Conservation (phyloP, 92 coral and sea anemone species). For the Scolanthus callimorphus region DNA sequence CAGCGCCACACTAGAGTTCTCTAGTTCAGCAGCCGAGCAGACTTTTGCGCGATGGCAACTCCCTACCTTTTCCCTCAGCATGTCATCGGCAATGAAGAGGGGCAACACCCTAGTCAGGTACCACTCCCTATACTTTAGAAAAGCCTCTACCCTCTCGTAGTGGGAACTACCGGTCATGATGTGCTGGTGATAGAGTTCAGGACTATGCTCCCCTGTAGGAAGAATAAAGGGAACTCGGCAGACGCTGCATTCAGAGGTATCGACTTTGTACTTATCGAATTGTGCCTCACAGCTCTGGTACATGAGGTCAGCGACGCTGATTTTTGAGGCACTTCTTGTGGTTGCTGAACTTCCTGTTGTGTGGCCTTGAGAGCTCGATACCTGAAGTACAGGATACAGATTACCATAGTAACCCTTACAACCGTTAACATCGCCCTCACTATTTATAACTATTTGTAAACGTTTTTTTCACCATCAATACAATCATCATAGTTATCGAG, state of each 20-base stretch:
- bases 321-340: not conserved
- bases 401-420: too few species aligned
- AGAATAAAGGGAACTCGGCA: slow-evolving; percentile 41
- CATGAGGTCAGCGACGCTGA: not conserved
- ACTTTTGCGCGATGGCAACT: too few species aligned
- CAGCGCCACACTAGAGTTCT: too few species aligned
- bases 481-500: too few species aligned
- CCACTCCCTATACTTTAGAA: slow-evolving; percentile 30
- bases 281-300: slow-evolving; percentile 1
- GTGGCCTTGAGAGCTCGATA: not conserved
- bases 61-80: slow-evolving; percentile 16
- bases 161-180: slow-evolving; percentile 22
- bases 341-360: not conserved
- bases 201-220: not conserved
- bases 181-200: slow-evolving; percentile 32
- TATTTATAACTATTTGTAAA: too few species aligned
- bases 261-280: slow-evolving; percentile 62
- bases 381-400: too few species aligned
- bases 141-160: slow-evolving; percentile 45
- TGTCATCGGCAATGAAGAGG: slow-evolving; percentile 25
- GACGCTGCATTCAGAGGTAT: slow-evolving; percentile 59
- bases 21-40: too few species aligned
- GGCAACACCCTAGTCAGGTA: slow-evolving; percentile 40
- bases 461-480: too few species aligned
- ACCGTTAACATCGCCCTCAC: too few species aligned